A percentile compares a stretch with the other conserved stretches of the same genome.
Conservation (phyloP, 1,140 invertebrate species). For the Magallana ariakensis region DNA sequence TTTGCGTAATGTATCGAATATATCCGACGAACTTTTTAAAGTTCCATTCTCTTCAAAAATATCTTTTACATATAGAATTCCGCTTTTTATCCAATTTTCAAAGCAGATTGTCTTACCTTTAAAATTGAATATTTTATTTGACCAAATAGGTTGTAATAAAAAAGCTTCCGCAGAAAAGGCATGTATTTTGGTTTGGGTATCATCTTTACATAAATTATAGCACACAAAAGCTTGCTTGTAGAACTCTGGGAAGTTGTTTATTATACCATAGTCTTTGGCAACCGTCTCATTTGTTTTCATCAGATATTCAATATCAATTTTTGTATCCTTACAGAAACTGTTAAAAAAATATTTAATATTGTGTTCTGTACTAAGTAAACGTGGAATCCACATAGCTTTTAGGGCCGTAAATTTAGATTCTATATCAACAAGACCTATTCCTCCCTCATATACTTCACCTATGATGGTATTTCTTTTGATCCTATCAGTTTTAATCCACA, state of each 20-base stretch:
- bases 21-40: too few species aligned
- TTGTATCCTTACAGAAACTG: neutral
- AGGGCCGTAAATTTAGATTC: slow-evolving; percentile 5
- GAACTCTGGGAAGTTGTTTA: neutral
- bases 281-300: neutral
- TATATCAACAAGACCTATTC: neutral
- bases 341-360: neutral
- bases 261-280: neutral
- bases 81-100: too few species aligned
- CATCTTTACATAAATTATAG: too few species aligned
- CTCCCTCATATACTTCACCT: neutral
- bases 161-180: too few species aligned
- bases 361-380: neutral
- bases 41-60: too few species aligned
- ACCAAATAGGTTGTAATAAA: too few species aligned
- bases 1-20: too few species aligned
- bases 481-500: neutral
- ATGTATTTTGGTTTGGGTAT: too few species aligned
- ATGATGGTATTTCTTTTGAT: neutral
- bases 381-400: neutral
- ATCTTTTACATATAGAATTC: too few species aligned
- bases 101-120: too few species aligned
- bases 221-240: neutral
- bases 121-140: too few species aligned
- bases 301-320: neutral